A percentile compares a stretch with the other conserved stretches of the same genome.
Evolutionary conservation across 53 echinoderm and acorn worm genomes (phyloP).

Genomic region (Astropecten irregularis): DNA sequence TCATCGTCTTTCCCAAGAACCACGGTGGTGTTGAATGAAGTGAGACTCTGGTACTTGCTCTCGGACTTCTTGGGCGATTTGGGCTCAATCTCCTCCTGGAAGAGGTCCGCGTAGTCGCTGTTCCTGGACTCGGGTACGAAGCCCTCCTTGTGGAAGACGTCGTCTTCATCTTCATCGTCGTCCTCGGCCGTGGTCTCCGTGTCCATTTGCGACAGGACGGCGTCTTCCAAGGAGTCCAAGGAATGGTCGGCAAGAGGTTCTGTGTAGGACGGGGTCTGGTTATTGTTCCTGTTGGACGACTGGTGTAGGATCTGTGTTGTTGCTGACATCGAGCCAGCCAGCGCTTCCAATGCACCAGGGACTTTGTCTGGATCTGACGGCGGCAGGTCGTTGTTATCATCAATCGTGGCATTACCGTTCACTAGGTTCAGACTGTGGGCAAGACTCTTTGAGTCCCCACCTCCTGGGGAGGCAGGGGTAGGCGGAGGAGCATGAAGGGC

Average conservation of each 20-base stretch:
- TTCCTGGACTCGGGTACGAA: slow-evolving; percentile 34
- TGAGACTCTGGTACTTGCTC: slow-evolving; percentile 70
- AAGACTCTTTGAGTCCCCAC: slow-evolving; percentile 40
- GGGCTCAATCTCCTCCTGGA: slow-evolving; percentile 49
- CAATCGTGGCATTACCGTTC: slow-evolving; percentile 5
- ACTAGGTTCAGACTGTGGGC: slow-evolving; percentile 45
- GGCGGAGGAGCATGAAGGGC: slow-evolving; percentile 73
- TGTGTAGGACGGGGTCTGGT: slow-evolving; percentile 22
- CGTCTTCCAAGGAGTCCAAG: slow-evolving; percentile 11
- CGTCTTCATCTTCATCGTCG: slow-evolving; percentile 41
- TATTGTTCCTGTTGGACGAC: slow-evolving; percentile 43
- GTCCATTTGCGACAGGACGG: slow-evolving; percentile 21
- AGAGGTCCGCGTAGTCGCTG: slow-evolving; percentile 69
- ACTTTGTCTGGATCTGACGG: slow-evolving; percentile 2
- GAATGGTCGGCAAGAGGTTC: neutral
- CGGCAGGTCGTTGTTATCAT: slow-evolving; percentile 5
- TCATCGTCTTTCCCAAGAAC: slow-evolving; percentile 61
- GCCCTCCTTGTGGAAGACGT: slow-evolving; percentile 69
- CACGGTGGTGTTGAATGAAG: slow-evolving; percentile 36
- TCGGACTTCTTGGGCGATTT: slow-evolving; percentile 52
- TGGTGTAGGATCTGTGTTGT: slow-evolving; percentile 63
- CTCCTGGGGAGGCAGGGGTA: slow-evolving; percentile 65
- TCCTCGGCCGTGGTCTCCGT: slow-evolving; percentile 21
- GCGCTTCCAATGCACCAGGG: slow-evolving; percentile 41
- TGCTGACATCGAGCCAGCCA: slow-evolving; percentile 64